Percentiles rank a stretch among this genome's conserved stretches.
phyloP scores from a whole-genome alignment of 1,140 invertebrate species.

The Mamestra configurata region DNA sequence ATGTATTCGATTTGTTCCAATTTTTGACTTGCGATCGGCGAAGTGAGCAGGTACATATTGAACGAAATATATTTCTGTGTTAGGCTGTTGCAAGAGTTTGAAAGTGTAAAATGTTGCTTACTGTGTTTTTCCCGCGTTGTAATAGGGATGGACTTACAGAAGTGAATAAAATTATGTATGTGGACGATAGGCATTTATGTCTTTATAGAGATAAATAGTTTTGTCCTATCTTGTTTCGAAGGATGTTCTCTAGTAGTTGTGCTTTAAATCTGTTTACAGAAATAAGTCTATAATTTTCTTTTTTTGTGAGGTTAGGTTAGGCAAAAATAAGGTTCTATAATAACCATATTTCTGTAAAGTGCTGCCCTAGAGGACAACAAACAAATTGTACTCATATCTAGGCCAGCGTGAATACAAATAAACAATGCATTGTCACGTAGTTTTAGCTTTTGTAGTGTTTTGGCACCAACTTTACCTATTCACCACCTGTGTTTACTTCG shows the following conservation, averaged over 20 bases:
- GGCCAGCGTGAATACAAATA: slow-evolving; percentile 5
- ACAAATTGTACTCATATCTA: background rate
- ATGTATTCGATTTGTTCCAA: slow-evolving; percentile 22
- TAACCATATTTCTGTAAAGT: too few species aligned
- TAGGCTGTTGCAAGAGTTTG: slow-evolving; percentile 3
- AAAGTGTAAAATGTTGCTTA: background rate
- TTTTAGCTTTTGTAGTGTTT: slow-evolving; percentile 3
- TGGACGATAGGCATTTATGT: background rate
- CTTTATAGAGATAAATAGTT: background rate
- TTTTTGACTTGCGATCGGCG: slow-evolving; percentile 8
- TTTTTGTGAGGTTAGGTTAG: too few species aligned
- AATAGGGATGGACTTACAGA: background rate
- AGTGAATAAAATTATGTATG: background rate
- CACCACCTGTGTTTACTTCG: slow-evolving; percentile 5
- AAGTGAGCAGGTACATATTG: background rate
- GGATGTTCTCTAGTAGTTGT: too few species aligned
- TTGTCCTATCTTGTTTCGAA: too few species aligned
- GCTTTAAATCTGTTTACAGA: too few species aligned
- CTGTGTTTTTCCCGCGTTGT: background rate
- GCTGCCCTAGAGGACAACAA: background rate
- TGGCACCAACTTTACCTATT: slow-evolving; percentile 18
- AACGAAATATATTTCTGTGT: background rate
- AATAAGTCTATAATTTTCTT: too few species aligned
- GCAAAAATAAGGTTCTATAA: too few species aligned
- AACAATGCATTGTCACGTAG: slow-evolving; percentile 19